phyloP scores from a whole-genome alignment of 2,888 invertebrate genomes.

The Mimumesa dahlbomi region DNA sequence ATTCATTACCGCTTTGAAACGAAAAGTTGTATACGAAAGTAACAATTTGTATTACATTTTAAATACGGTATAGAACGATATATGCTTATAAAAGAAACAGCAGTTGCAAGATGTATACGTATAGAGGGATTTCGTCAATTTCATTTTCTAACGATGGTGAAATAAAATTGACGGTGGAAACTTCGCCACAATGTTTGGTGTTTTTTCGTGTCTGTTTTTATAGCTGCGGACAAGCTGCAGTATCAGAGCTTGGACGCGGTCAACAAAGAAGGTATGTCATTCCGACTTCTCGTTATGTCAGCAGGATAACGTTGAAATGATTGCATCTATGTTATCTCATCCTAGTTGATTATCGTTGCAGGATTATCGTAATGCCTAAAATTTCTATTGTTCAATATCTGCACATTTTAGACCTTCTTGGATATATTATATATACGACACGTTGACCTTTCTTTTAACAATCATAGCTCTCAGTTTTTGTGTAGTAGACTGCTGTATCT shows the following conservation, averaged over 20 bases:
- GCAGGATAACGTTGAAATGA: constrained; percentile 26
- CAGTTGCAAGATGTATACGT: too few species aligned
- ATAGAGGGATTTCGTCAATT: too few species aligned
- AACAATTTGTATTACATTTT: too few species aligned
- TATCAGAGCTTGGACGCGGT: constrained; percentile 86
- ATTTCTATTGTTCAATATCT: neutral
- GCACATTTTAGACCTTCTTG: neutral
- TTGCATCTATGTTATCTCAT: constrained; percentile 19
- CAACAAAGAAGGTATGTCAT: constrained; percentile 84
- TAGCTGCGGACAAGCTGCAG: constrained; percentile 83
- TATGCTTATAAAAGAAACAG: too few species aligned
- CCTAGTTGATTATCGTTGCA: constrained; percentile 12
- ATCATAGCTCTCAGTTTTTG: constrained; percentile 15
- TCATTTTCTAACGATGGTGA: too few species aligned
- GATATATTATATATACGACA: neutral
- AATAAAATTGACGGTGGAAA: constrained; percentile 32
- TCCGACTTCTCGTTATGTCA: constrained; percentile 52
- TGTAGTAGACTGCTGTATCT: constrained; percentile 23
- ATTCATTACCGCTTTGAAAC: too few species aligned
- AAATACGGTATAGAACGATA: too few species aligned
- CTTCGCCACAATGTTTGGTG: constrained; percentile 52
- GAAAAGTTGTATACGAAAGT: too few species aligned
- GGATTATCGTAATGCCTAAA: constrained; percentile 5
- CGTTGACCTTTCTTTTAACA: constrained; percentile 19
- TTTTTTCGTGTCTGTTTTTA: constrained; percentile 78